Evolutionary conservation across 2,797 vertebrate species (phyloP), one percentile per base, ranked within the genome.

Genomic region (Alca torda): DNA sequence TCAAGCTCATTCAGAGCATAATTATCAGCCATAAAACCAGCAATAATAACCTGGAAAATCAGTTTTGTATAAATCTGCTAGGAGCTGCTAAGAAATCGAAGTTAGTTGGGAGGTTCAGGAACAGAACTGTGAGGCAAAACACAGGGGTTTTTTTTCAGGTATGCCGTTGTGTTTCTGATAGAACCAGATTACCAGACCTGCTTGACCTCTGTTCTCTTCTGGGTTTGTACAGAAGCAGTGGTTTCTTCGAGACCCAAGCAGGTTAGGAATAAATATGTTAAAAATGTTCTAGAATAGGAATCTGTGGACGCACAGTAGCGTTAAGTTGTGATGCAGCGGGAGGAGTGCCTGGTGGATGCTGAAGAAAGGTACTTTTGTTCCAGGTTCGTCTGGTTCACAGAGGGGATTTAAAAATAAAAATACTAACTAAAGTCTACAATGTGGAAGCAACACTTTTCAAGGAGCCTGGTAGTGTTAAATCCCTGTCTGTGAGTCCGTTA

Each of bases 331-430:
- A 7, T 33, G 9, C 18, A 39, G 59, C 8, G 18, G 35, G 35
- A 31, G 24, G 31, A 43, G 10, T 26, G 43, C 28, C 19, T 7
- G n/a, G 24, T 64, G 19, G 33, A 0, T 43, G 19, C 12, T 63
- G 57, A 56, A 76, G 80, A 65, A 48, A 72, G 33, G 12, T 20
- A 7, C 10, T 86, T 86, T 68, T 57, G 17, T 72, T 26, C 41
- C 82, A 86, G 51, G 57, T 96, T 94, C 93, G 96, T 94, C 64
- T 70, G 87, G 9, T 10, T 67, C 16, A 87, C 59, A 45, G 86
- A 70, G 72, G 82, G 50, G 74, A 79, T 96, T 81, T 87, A 92
- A 92, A 95, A 75, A 69, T 93, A 59, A 85, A 75, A 95, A 80
- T 87, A 48, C 46, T 48, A 67, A 21, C 41, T 60, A 46, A 94